A percentile compares a stretch with the other conserved stretches of the same genome.
These are phyloP conservation scores for Eupristina koningsbergeri DNA, from an alignment of 1,140 invertebrate species.

Conservation along the genomic window DNA sequence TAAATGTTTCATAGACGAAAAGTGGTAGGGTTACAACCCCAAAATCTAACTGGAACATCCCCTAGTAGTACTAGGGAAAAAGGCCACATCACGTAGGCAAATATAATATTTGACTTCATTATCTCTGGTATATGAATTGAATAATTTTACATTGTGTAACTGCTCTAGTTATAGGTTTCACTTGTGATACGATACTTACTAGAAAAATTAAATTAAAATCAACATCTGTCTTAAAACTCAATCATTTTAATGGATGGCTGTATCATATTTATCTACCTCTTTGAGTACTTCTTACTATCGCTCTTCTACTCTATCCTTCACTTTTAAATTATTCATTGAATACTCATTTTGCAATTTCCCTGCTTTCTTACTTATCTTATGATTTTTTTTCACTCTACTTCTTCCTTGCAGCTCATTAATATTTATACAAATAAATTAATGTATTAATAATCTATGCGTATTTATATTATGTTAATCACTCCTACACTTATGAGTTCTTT, in stretches of 20 bases:
- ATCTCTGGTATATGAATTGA: not conserved
- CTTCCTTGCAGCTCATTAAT: conserved; percentile 15
- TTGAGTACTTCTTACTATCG: not conserved
- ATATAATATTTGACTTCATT: not conserved
- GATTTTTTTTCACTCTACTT: not conserved
- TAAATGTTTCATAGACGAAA: conserved; percentile 14
- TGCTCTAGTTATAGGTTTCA: not conserved
- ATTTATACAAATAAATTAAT: conserved; percentile 13
- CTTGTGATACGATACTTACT: not conserved
- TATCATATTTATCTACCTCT: not conserved
- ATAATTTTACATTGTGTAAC: not conserved
- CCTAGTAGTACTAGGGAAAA: not conserved
- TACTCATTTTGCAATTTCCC: not conserved
- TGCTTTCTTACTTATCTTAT: not conserved
- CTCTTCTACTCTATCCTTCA: not conserved
- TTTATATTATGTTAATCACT: not conserved
- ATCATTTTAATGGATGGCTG: not conserved
- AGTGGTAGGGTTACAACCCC: not conserved
- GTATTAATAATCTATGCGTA: no score
- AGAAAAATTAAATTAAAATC: not conserved
- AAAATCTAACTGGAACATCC: not conserved
- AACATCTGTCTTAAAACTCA: not conserved
- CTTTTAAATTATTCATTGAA: not conserved
- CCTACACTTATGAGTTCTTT: not conserved
- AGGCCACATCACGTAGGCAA: not conserved